phyloP scores from a whole-genome alignment of 1,140 invertebrate genomes.

The Lethrus apterus region DNA sequence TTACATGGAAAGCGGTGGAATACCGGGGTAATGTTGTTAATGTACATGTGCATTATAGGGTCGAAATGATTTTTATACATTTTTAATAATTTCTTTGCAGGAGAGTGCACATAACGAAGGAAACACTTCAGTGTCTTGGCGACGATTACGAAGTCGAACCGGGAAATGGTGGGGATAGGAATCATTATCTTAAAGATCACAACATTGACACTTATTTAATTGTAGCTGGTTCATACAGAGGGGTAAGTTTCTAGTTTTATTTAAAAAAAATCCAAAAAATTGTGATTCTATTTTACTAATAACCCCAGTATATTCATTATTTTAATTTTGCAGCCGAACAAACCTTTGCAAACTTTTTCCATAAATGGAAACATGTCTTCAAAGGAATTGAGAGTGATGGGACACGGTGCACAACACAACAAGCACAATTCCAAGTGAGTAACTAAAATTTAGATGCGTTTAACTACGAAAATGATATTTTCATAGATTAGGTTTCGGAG shows the following conservation, averaged over 20 bases:
- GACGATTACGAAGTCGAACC: slow-evolving; percentile 86
- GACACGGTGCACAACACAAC: slow-evolving; percentile 62
- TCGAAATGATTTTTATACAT: too few species aligned
- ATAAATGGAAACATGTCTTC: slow-evolving; percentile 74
- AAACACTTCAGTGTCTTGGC: slow-evolving; percentile 77
- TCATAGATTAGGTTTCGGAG: slow-evolving; percentile 57
- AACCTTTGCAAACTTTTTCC: slow-evolving; percentile 51
- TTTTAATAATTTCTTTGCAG: slow-evolving; percentile 44
- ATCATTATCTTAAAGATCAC: slow-evolving; percentile 82
- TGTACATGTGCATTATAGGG: too few species aligned
- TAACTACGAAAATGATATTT: slow-evolving; percentile 33
- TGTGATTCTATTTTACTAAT: neutral
- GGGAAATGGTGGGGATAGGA: slow-evolving; percentile 74
- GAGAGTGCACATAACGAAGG: slow-evolving; percentile 89
- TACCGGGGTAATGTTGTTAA: slow-evolving; percentile 88
- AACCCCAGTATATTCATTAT: neutral
- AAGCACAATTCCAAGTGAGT: slow-evolving; percentile 64
- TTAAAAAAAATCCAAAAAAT: neutral
- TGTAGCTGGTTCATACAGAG: slow-evolving; percentile 61
- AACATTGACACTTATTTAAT: slow-evolving; percentile 92
- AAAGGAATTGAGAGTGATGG: slow-evolving; percentile 83
- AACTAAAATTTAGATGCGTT: too few species aligned
- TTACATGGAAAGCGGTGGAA: slow-evolving; percentile 92
- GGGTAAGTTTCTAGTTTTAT: slow-evolving; percentile 42
- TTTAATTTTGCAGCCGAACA: slow-evolving; percentile 42